Evolutionary conservation across 2,888 invertebrate species (phyloP), one percentile per base, ranked within the genome.

Genomic region (Crematogaster levior): DNA sequence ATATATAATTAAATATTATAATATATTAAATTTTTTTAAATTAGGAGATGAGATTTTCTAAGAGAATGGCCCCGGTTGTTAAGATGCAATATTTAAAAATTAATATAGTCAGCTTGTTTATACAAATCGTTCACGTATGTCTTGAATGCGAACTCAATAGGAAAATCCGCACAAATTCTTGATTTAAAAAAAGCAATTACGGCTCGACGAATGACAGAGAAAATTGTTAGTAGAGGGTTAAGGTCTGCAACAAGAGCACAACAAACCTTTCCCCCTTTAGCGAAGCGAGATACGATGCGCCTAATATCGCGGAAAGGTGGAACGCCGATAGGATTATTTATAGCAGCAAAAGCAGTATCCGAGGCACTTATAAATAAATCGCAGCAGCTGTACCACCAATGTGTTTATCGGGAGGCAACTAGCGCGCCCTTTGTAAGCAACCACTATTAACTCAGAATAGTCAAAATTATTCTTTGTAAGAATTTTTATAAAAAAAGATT

Each of bases 301-400:
- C 81, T 81, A 81, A 81, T 81, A 82, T 82, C 43, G 68, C 66
- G 68, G 61, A 82, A 83, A 81, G 83, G 83, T 81, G 15, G 70
- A 82, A 72, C 68, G 82, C 61, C 82, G 82, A 83, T 83, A 81
- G 51, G 43, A 83, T 84, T 86, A 88, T 86, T 89, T 82, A 86
- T 84, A 85, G 61, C 46, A 37, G 46, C 24, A 21, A 58, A 72
- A 77, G 63, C 81, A 37, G 72, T 74, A 65, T 75, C 66, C 43
- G 53, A 48, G 30, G 9, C 27, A 53, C 68, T 88, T 89, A 85
- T 85, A 88, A 89, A 89, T 89, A 89, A 84, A 83, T 70, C 75
- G 34, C 48, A 40, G 81, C 75, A 72, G 80, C 75, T 56, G 82
- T 82, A 82, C 83, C 84, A 63, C 61, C 63, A 15, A 43, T 63